Evolutionary conservation across 2,888 invertebrate species (phyloP).

Genomic region (Odontomyia ornata): DNA sequence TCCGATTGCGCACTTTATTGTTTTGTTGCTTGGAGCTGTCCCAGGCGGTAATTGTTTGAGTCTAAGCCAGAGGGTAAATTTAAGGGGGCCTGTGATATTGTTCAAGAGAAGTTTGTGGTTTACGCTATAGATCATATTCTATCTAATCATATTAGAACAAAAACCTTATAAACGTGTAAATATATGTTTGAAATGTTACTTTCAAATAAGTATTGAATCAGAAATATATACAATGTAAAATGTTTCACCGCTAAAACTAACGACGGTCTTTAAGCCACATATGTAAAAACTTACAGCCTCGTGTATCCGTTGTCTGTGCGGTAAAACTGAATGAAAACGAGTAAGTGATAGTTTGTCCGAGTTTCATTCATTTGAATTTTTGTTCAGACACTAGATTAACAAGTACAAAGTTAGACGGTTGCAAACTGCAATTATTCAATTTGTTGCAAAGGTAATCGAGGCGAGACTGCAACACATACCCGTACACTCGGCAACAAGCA

Average conservation of each 20-base stretch:
- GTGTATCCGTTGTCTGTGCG: background rate
- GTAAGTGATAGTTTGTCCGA: constrained; percentile 19
- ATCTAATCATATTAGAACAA: too few relatives aligned
- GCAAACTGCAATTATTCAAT: constrained; percentile 41
- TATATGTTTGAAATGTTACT: too few relatives aligned
- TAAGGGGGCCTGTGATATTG: background rate
- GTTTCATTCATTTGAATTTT: constrained; percentile 36
- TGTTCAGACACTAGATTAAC: constrained; percentile 2
- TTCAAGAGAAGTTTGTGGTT: background rate
- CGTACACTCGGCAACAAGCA: background rate
- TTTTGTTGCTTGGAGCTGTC: background rate
- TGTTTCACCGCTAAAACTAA: too few relatives aligned
- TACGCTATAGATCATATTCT: too few relatives aligned
- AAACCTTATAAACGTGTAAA: too few relatives aligned
- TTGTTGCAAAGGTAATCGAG: constrained; percentile 42
- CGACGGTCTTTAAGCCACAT: too few relatives aligned
- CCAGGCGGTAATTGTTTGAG: constrained; percentile 13
- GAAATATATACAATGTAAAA: too few relatives aligned
- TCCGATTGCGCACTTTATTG: constrained; percentile 38
- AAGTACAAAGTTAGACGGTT: background rate
- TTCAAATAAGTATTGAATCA: too few relatives aligned
- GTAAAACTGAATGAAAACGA: constrained; percentile 4
- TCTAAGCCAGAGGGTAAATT: background rate
- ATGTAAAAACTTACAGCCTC: too few relatives aligned
- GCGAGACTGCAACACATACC: constrained; percentile 21